Base-by-base conservation (phyloP, 2,888 invertebrate species). In the Troglohyphantes excavatus region DNA sequence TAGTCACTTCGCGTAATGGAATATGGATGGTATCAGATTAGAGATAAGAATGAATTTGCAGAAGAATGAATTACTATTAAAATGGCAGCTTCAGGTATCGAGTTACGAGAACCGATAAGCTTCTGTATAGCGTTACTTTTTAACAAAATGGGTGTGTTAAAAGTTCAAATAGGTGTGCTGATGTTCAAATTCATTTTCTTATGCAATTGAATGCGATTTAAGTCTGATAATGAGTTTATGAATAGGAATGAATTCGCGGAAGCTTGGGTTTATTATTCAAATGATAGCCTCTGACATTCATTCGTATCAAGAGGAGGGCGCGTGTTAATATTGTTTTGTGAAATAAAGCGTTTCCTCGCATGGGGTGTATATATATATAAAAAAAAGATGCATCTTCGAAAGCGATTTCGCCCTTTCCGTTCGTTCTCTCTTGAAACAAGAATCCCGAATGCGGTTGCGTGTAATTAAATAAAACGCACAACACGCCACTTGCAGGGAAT, bases 401-500 rank as follows among this genome's bases (percentile, higher is more conserved):
- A 70, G 81, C 70, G 70, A 70, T 81, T 81, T 81, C 17, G 53
- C 53, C n/a, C 39, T 39, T 53, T 17, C 53, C 53, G 27, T 75
- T 75, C 75, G 43, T 72, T 46, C 53, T 29, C 46, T 61, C 75
- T 59, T 59, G 76, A 67, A 81, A 76, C 85, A 61, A 73, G 85
- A 85, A 76, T 63, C 72, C 63, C 43, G 79, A 86, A 79, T 46
- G 70, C 59, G 70, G 61, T 86, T 86, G 72, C 79, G 86, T 86
- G 86, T 86, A 86, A 86, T 86, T 86, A 86, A 86, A 86, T 86
- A 86, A 86, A 86, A 86, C 79, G 63, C 79, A 79, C 78, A 23
- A 63, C 86, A 86, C 86, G 78, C 68, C 70, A 86, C 72, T 70
- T 21, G 70, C 23, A 29, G 79, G 46, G 86, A 86, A 86, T 86